A percentile compares a stretch with the other conserved stretches of the same genome.
These are phyloP conservation scores for Drosophila sulfurigaster DNA, from an alignment of 1,140 invertebrate species.

Conservation along the genomic window DNA sequence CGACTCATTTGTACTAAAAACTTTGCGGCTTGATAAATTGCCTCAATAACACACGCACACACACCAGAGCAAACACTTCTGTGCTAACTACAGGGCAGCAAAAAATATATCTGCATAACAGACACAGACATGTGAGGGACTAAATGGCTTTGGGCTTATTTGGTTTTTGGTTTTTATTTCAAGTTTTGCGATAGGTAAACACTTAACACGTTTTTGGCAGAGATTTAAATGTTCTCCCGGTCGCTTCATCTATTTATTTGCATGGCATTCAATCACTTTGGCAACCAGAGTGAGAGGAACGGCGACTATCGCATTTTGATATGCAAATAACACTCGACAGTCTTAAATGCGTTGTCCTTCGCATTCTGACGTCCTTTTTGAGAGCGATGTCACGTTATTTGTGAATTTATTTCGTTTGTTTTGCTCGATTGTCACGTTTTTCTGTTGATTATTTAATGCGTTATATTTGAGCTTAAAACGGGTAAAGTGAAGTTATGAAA, in stretches of 20 bases:
- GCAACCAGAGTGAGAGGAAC: slow-evolving; percentile 2
- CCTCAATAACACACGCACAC: slow-evolving; percentile 51
- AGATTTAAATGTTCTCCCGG: slow-evolving; percentile 58
- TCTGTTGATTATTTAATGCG: slow-evolving; percentile 61
- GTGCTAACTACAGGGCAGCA: slow-evolving; percentile 22
- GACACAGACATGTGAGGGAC: slow-evolving; percentile 39
- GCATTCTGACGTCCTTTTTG: slow-evolving; percentile 48
- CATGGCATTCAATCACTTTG: slow-evolving; percentile 66
- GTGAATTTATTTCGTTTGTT: slow-evolving; percentile 67
- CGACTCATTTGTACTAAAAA: slow-evolving; percentile 80
- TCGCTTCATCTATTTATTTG: slow-evolving; percentile 44
- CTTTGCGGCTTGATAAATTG: slow-evolving; percentile 75
- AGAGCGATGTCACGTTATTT: slow-evolving; percentile 61
- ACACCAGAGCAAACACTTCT: slow-evolving; percentile 22
- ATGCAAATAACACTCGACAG: slow-evolving; percentile 63
- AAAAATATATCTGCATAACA: slow-evolving; percentile 13
- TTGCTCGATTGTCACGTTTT: slow-evolving; percentile 75
- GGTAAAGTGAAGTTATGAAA: neutral
- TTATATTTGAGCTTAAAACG: slow-evolving; percentile 23
- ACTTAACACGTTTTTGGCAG: slow-evolving; percentile 77
- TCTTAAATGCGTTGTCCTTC: slow-evolving; percentile 52
- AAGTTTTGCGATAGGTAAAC: slow-evolving; percentile 76
- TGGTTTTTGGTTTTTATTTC: slow-evolving; percentile 37
- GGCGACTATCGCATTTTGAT: slow-evolving; percentile 52
- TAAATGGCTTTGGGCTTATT: slow-evolving; percentile 22